Conservation (phyloP, 2,797 vertebrate species). For the Okamejei kenojei region DNA sequence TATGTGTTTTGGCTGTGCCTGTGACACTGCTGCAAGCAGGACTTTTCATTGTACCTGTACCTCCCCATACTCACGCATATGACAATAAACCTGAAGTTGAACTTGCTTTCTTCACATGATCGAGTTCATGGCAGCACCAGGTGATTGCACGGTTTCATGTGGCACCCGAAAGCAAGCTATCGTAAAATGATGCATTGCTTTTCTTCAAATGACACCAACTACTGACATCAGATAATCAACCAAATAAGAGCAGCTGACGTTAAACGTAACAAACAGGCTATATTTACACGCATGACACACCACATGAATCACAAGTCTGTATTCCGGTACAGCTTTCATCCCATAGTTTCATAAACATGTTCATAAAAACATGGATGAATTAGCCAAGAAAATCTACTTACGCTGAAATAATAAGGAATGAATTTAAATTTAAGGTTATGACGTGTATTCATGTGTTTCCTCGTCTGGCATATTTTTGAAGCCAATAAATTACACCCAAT, state of each 20-base stretch:
- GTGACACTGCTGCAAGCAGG: too few relatives aligned
- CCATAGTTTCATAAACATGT: not conserved
- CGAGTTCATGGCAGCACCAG: not conserved
- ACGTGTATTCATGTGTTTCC: too few relatives aligned
- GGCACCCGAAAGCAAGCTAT: not conserved
- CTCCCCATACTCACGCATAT: too few relatives aligned
- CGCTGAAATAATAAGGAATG: not conserved
- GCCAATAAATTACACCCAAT: too few relatives aligned
- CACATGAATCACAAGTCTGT: not conserved
- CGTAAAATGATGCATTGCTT: not conserved
- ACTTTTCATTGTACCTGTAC: too few relatives aligned
- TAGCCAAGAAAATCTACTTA: not conserved
- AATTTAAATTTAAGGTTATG: not conserved
- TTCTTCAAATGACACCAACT: not conserved
- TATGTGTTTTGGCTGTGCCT: too few relatives aligned
- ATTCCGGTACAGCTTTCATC: not conserved
- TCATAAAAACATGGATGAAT: not conserved
- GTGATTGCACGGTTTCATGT: not conserved
- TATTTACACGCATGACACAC: not conserved
- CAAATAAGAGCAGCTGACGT: not conserved
- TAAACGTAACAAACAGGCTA: not conserved
- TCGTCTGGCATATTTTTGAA: too few relatives aligned
- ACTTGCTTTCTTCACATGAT: not conserved
- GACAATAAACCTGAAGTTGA: too few relatives aligned
- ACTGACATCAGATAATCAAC: not conserved